Evolutionary conservation across 1,140 invertebrate genomes (phyloP).

Genomic region (Pinna nobilis): DNA sequence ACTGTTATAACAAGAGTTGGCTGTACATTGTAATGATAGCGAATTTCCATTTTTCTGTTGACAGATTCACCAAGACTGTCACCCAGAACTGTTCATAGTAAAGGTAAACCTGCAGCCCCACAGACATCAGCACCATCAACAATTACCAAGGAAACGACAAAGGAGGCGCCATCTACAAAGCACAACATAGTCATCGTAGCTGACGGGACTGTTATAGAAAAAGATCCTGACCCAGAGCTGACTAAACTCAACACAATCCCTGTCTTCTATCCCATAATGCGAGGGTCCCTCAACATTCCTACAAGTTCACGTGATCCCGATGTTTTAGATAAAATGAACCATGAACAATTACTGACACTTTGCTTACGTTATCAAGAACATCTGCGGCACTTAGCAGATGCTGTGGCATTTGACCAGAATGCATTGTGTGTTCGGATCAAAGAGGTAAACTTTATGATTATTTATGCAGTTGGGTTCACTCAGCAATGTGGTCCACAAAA

Average conservation of each 20-base stretch:
- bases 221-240: conserved; percentile 88
- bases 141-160: conserved; percentile 80
- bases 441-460: conserved; percentile 78
- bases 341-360: conserved; percentile 79
- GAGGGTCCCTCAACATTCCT: conserved; percentile 89
- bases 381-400: conserved; percentile 81
- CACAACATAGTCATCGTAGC: conserved; percentile 89
- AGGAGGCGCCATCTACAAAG: conserved; percentile 69
- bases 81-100: conserved; percentile 39
- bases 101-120: conserved; percentile 43
- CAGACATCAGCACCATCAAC: conserved; percentile 79
- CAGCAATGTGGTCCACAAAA: no score
- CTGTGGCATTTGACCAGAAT: conserved; percentile 84
- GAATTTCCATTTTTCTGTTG: not conserved
- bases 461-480: not conserved
- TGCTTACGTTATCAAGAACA: conserved; percentile 87
- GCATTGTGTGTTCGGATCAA: conserved; percentile 82
- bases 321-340: conserved; percentile 87
- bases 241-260: conserved; percentile 86
- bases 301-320: conserved; percentile 88
- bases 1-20: no score
- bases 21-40: not conserved
- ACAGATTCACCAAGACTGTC: conserved; percentile 66
- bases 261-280: conserved; percentile 94
- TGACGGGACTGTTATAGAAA: conserved; percentile 79